These are phyloP conservation scores for Drosophila mayri DNA, from an alignment of 1,140 invertebrate species.

Conservation along the genomic window DNA sequence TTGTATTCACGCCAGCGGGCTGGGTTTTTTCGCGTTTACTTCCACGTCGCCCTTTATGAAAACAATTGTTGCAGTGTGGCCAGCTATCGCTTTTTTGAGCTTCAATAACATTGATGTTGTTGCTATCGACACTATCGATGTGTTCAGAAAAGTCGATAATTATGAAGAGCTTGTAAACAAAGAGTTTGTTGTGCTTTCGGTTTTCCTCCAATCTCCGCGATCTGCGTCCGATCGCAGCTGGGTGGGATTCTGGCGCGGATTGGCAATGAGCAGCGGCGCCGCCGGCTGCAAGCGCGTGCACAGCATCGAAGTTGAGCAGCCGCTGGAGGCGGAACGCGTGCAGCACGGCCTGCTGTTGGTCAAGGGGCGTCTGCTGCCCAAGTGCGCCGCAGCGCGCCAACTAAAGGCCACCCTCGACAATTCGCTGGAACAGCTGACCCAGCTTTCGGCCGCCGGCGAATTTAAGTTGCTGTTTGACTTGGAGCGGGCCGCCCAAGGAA, in stretches of 20 bases:
- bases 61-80: conserved; percentile 7
- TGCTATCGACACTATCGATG: not conserved
- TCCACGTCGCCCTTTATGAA: conserved; percentile 17
- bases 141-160: not conserved
- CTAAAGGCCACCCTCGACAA: conserved; percentile 52
- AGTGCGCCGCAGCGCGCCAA: conserved; percentile 51
- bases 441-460: conserved; percentile 57
- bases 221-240: conserved; percentile 1
- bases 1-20: conserved; percentile 19
- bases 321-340: conserved; percentile 61
- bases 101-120: not conserved
- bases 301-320: conserved; percentile 66
- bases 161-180: conserved; percentile 10
- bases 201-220: not conserved
- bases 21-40: conserved; percentile 22
- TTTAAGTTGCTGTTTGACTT: conserved; percentile 76
- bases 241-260: conserved; percentile 12
- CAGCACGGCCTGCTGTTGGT: conserved; percentile 68
- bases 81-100: not conserved
- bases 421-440: conserved; percentile 48
- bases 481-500: not conserved
- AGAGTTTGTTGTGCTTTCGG: conserved; percentile 3
- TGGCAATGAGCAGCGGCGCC: conserved; percentile 69
- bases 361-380: conserved; percentile 67
- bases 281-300: conserved; percentile 68